phyloP scores from a whole-genome alignment of 2,888 invertebrate species.

The Idaea aversata region DNA sequence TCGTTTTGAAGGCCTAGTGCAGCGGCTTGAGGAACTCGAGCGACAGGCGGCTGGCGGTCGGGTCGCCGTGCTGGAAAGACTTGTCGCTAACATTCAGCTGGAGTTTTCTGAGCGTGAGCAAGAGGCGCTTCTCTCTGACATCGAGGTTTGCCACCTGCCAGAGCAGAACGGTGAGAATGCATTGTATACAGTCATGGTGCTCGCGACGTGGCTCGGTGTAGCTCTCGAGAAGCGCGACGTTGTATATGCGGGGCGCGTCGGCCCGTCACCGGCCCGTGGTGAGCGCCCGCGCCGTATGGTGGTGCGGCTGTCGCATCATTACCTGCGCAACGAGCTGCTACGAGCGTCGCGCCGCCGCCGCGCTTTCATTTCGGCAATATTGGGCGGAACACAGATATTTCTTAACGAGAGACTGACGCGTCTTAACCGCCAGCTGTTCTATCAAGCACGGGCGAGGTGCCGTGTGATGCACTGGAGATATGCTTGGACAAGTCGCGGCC shows the following conservation, averaged over 20 bases:
- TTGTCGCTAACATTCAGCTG: too few relatives aligned
- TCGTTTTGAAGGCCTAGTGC: too few relatives aligned
- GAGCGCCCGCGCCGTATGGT: not conserved
- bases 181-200: too few relatives aligned
- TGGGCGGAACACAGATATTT: not conserved
- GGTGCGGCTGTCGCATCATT: not conserved
- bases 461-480: conserved; percentile 1
- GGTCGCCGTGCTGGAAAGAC: too few relatives aligned
- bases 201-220: too few relatives aligned
- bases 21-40: too few relatives aligned
- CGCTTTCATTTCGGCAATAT: not conserved
- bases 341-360: not conserved
- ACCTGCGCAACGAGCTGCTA: not conserved
- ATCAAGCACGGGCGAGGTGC: conserved; percentile 8
- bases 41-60: too few relatives aligned
- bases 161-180: too few relatives aligned
- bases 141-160: too few relatives aligned
- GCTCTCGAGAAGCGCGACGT: too few relatives aligned
- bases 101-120: too few relatives aligned
- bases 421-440: conserved; percentile 12
- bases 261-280: not conserved
- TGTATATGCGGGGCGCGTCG: not conserved
- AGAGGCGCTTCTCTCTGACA: too few relatives aligned
- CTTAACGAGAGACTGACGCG: conserved; percentile 9
- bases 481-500: conserved; percentile 10